Percentiles rank a stretch among this genome's conserved stretches.
Evolutionary conservation across 1,140 invertebrate genomes (phyloP).

Genomic region (Watersipora subatra): DNA sequence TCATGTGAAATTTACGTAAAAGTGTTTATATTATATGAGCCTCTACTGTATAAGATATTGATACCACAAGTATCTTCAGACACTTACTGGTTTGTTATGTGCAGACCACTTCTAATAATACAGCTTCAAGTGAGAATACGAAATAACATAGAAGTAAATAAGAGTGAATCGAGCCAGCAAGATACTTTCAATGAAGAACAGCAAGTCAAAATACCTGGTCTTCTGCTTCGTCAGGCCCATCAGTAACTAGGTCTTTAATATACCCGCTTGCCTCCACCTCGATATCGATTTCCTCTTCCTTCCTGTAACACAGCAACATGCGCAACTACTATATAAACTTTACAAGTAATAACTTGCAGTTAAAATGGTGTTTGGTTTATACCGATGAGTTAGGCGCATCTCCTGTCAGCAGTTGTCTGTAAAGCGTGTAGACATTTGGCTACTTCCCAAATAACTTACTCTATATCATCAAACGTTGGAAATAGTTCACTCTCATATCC

Average conservation of each 20-base stretch:
- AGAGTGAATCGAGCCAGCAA: too few relatives aligned
- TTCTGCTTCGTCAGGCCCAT: constrained; percentile 46
- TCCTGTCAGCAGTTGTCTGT: not conserved
- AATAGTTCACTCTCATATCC: constrained; percentile 74
- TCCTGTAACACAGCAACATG: constrained; percentile 41
- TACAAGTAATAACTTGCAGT: not conserved
- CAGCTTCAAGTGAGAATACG: too few relatives aligned
- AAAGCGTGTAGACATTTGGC: not conserved
- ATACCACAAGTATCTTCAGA: too few relatives aligned
- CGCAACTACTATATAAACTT: not conserved
- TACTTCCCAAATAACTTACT: constrained; percentile 19
- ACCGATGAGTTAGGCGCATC: not conserved
- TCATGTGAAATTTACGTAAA: too few relatives aligned
- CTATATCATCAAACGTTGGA: constrained; percentile 70
- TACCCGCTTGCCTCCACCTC: constrained; percentile 82
- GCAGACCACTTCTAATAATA: too few relatives aligned
- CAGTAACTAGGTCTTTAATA: constrained; percentile 67
- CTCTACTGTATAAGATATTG: too few relatives aligned
- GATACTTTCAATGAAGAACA: too few relatives aligned
- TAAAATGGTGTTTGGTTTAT: not conserved
- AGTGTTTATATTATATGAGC: too few relatives aligned
- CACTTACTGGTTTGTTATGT: too few relatives aligned
- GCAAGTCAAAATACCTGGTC: too few relatives aligned
- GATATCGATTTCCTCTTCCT: constrained; percentile 68
- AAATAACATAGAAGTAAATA: too few relatives aligned